Evolutionary conservation across 2,888 invertebrate genomes (phyloP).

Genomic region (Arctia plantaginis): DNA sequence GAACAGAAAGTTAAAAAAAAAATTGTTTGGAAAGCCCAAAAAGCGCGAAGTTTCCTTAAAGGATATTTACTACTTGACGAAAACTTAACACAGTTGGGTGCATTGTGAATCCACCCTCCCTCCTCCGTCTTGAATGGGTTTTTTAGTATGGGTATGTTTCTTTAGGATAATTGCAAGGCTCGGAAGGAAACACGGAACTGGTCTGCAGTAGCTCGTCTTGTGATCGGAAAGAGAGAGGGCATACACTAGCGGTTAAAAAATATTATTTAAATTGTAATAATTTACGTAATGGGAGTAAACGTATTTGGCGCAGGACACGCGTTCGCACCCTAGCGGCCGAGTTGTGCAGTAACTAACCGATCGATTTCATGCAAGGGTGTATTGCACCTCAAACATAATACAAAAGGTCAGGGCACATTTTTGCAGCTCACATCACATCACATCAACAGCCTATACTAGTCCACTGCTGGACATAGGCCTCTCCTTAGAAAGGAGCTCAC

Average conservation of each 20-base stretch:
- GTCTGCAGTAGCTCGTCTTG: not conserved
- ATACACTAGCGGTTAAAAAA: too few relatives aligned
- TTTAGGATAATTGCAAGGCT: not conserved
- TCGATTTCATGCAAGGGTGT: constrained; percentile 53
- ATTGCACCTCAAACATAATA: constrained; percentile 45
- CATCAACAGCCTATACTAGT: too few relatives aligned
- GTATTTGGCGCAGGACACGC: constrained; percentile 12
- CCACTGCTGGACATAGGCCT: too few relatives aligned
- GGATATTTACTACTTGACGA: too few relatives aligned
- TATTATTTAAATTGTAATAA: not conserved
- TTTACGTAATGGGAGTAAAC: constrained; percentile 1
- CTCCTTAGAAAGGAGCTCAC: too few relatives aligned
- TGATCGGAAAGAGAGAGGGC: too few relatives aligned
- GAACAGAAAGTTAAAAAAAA: too few relatives aligned
- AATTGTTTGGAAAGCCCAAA: too few relatives aligned
- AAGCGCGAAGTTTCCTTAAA: too few relatives aligned
- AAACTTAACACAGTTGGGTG: too few relatives aligned
- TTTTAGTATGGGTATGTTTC: not conserved
- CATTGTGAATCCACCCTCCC: not conserved
- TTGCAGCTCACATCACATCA: too few relatives aligned
- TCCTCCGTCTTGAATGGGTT: not conserved
- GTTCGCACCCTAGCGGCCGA: constrained; percentile 32
- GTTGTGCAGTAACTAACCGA: constrained; percentile 33
- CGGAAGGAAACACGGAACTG: not conserved
- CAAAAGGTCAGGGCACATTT: constrained; percentile 22